Percentiles rank a stretch among this genome's conserved stretches.
phyloP scores from a whole-genome alignment of 2,888 invertebrate species.

The Parthenolecanium corni region DNA sequence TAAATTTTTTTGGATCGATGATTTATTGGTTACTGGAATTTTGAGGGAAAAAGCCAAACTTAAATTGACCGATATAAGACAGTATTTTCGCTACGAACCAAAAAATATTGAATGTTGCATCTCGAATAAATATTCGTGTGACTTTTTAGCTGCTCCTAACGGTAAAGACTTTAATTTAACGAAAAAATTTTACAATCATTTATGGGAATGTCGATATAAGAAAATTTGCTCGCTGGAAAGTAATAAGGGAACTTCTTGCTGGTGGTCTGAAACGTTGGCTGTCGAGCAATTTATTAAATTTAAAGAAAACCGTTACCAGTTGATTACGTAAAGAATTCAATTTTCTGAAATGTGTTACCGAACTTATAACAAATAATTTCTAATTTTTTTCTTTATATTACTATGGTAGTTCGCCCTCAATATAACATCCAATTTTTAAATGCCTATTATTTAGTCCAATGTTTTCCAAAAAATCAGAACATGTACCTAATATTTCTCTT shows the following conservation, averaged over 20 bases:
- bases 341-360: too few relatives aligned
- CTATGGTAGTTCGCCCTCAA: too few relatives aligned
- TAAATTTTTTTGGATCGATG: conserved; percentile 86
- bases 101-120: conserved; percentile 65
- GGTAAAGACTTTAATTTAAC: conserved; percentile 57
- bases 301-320: too few relatives aligned
- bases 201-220: conserved; percentile 23
- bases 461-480: too few relatives aligned
- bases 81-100: conserved; percentile 57
- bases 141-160: conserved; percentile 61
- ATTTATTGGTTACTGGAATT: conserved; percentile 73
- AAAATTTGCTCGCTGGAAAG: conserved; percentile 28
- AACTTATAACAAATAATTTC: too few relatives aligned
- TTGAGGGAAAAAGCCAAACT: conserved; percentile 49
- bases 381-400: too few relatives aligned
- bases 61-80: conserved; percentile 46
- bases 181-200: conserved; percentile 3
- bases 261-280: not conserved
- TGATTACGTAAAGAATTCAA: too few relatives aligned
- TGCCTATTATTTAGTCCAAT: too few relatives aligned
- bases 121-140: conserved; percentile 50
- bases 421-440: too few relatives aligned
- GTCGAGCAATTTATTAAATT: too few relatives aligned
- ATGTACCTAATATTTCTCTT: too few relatives aligned
- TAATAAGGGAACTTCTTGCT: conserved; percentile 4